phyloP scores from a whole-genome alignment of 2,888 invertebrate species.

The Scaptomyza caliginosa region DNA sequence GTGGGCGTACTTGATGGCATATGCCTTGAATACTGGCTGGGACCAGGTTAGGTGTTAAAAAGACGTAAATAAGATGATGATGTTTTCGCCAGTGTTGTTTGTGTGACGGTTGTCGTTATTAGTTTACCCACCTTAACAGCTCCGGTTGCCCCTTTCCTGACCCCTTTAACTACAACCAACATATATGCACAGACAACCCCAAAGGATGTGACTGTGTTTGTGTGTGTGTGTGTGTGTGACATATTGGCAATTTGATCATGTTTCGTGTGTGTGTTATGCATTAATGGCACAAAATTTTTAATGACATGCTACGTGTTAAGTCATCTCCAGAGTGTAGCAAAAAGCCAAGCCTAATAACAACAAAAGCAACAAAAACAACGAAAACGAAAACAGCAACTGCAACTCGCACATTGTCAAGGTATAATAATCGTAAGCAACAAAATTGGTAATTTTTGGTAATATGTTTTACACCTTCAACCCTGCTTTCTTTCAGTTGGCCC shows the following conservation, averaged over 20 bases:
- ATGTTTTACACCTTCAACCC: slow-evolving; percentile 49
- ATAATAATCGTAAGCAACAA: slow-evolving; percentile 80
- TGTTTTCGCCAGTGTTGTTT: slow-evolving; percentile 47
- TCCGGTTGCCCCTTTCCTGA: not conserved
- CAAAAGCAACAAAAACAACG: slow-evolving; percentile 23
- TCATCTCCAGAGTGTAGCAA: slow-evolving; percentile 79
- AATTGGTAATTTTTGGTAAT: slow-evolving; percentile 76
- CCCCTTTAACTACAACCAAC: not conserved
- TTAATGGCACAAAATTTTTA: slow-evolving; percentile 79
- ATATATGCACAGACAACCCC: slow-evolving; percentile 43
- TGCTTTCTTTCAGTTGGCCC: not conserved
- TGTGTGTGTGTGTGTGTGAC: slow-evolving; percentile 57
- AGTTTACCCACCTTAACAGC: slow-evolving; percentile 51
- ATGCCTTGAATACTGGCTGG: slow-evolving; percentile 25
- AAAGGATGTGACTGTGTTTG: slow-evolving; percentile 38
- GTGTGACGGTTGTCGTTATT: slow-evolving; percentile 56
- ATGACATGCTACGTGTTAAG: slow-evolving; percentile 80
- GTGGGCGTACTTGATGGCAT: slow-evolving; percentile 27
- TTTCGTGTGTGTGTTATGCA: slow-evolving; percentile 66
- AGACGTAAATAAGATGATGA: slow-evolving; percentile 78
- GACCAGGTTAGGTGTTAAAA: slow-evolving; percentile 68
- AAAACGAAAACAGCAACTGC: slow-evolving; percentile 23
- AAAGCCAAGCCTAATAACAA: slow-evolving; percentile 60
- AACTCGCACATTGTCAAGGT: slow-evolving; percentile 65
- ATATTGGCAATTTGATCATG: slow-evolving; percentile 79